A percentile compares a stretch with the other conserved stretches of the same genome.
Evolutionary conservation across 2,888 invertebrate species (phyloP).

Genomic region (Boloria euphrosyne): DNA sequence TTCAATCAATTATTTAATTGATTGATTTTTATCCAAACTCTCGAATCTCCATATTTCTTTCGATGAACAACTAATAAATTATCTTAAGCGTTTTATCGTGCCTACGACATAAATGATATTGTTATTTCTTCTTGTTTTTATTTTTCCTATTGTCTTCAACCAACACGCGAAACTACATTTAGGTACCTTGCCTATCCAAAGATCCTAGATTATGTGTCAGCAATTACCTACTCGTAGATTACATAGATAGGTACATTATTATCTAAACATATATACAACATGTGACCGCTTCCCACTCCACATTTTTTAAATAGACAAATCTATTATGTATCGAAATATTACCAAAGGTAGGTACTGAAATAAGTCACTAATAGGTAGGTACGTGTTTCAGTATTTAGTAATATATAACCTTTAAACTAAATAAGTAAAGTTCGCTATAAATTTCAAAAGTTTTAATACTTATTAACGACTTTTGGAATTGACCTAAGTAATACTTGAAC

Average conservation of each 20-base stretch:
- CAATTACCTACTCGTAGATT: slow-evolving; percentile 52
- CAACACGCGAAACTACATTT: slow-evolving; percentile 39
- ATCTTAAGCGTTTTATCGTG: not conserved
- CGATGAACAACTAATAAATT: not conserved
- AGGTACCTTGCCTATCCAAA: slow-evolving; percentile 46
- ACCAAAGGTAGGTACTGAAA: not conserved
- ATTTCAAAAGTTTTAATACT: slow-evolving; percentile 5
- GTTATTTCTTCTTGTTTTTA: not conserved
- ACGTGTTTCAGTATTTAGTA: slow-evolving; percentile 2
- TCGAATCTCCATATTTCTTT: no score
- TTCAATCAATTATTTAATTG: no score
- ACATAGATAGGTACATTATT: slow-evolving; percentile 47
- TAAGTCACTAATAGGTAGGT: not conserved
- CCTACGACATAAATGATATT: not conserved
- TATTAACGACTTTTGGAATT: slow-evolving; percentile 1
- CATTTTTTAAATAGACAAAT: slow-evolving; percentile 2
- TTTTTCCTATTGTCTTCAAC: slow-evolving; percentile 36
- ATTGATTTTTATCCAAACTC: no score
- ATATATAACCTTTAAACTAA: not conserved
- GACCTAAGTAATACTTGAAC: slow-evolving; percentile 1
- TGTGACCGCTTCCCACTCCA: slow-evolving; percentile 59
- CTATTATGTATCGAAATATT: slow-evolving; percentile 6
- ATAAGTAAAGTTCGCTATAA: not conserved
- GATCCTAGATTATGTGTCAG: slow-evolving; percentile 55
- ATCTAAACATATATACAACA: slow-evolving; percentile 66